These are phyloP conservation scores for Drosophila watanabei DNA, from an alignment of 1,140 invertebrate species.

Conservation along the genomic window DNA sequence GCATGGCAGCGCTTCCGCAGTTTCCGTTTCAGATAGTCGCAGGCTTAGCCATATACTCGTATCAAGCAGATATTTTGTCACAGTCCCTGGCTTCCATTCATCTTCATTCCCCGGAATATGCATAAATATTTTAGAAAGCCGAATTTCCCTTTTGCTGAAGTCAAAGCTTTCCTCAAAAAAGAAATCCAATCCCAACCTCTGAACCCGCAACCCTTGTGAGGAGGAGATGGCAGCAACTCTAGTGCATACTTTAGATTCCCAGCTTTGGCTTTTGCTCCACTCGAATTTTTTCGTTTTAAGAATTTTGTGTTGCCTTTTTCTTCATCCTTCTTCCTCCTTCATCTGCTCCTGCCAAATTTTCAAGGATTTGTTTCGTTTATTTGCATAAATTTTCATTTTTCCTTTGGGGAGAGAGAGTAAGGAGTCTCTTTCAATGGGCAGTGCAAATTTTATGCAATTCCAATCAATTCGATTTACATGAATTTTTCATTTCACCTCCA, in stretches of 20 bases:
- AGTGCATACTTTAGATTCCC: conserved; percentile 54
- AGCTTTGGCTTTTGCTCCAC: conserved; percentile 54
- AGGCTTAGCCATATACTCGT: neutral
- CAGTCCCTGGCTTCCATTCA: conserved; percentile 23
- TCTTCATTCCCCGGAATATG: conserved; percentile 16
- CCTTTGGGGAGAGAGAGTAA: conserved; percentile 4
- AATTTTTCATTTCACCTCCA: conserved; percentile 59
- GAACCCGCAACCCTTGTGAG: conserved; percentile 1
- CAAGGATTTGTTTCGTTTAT: conserved; percentile 82
- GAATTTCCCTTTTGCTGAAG: neutral
- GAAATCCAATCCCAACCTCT: conserved; percentile 1
- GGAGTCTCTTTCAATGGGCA: conserved; percentile 16
- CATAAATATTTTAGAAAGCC: conserved; percentile 38
- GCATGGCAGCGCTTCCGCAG: conserved; percentile 69
- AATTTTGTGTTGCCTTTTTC: conserved; percentile 53
- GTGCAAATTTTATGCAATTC: conserved; percentile 80
- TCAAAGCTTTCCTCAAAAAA: neutral
- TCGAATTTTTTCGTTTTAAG: conserved; percentile 55
- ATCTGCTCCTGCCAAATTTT: conserved; percentile 46
- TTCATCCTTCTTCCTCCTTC: conserved; percentile 18
- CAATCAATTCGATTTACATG: conserved; percentile 82
- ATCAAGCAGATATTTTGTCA: conserved; percentile 31
- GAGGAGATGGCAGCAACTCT: conserved; percentile 14
- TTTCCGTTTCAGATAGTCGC: conserved; percentile 46
- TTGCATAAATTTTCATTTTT: conserved; percentile 82